phyloP scores from a whole-genome alignment of 2,113 vertebrate species.

The Psammodynastes pulverulentus region DNA sequence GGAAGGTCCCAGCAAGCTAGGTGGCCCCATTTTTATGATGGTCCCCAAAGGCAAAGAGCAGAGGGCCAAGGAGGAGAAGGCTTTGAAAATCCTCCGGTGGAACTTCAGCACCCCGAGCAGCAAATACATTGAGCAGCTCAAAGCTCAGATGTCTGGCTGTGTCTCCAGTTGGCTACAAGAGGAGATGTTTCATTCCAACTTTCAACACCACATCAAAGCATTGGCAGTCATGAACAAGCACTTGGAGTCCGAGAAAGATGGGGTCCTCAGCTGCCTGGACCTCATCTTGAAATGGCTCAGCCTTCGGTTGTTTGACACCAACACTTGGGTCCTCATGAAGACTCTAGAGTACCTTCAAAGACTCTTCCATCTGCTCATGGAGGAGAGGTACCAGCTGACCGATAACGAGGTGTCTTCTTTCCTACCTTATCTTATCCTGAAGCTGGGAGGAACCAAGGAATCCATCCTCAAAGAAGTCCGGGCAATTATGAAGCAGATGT shows the following conservation, averaged over 20 bases:
- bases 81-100: conserved; percentile 87
- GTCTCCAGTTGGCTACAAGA: conserved; percentile 85
- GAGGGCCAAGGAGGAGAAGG: conserved; percentile 86
- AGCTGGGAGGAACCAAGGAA: conserved; percentile 89
- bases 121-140: conserved; percentile 88
- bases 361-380: conserved; percentile 79
- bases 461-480: conserved; percentile 86
- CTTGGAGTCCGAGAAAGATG: conserved; percentile 83
- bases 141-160: conserved; percentile 83
- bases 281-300: conserved; percentile 92
- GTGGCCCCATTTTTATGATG: conserved; percentile 80
- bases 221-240: conserved; percentile 85
- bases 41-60: conserved; percentile 88
- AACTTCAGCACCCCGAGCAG: conserved; percentile 86
- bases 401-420: conserved; percentile 88
- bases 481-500: conserved; percentile 79
- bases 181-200: conserved; percentile 88
- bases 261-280: conserved; percentile 84
- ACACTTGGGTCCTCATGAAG: conserved; percentile 90
- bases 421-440: conserved; percentile 86
- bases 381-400: conserved; percentile 82
- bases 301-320: conserved; percentile 89
- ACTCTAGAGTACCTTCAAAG: conserved; percentile 87
- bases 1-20: conserved; percentile 78
- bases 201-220: conserved; percentile 87